Percentiles rank a stretch among this genome's conserved stretches.
Evolutionary conservation across 2,113 vertebrate genomes (phyloP).

Genomic region (Bubo scandiacus): DNA sequence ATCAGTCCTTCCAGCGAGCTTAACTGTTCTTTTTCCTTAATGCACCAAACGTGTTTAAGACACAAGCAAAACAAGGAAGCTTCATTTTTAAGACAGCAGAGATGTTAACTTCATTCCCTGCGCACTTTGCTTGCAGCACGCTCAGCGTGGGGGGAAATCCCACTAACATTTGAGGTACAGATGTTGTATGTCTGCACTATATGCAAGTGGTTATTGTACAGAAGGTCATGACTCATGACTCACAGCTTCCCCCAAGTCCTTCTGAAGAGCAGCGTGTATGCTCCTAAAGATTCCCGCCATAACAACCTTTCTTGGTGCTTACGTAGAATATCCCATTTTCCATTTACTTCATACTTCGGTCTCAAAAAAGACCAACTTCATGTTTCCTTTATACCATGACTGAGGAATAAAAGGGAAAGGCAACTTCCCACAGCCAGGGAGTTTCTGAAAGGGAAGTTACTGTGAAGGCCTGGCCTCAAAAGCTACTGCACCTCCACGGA

Average conservation of each 20-base stretch:
- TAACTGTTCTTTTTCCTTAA: neutral
- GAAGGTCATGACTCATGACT: neutral
- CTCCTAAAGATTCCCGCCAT: neutral
- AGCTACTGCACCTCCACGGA: accelerated
- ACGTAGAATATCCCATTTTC: neutral
- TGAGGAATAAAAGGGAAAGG: neutral
- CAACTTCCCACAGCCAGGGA: neutral
- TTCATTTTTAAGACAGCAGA: neutral
- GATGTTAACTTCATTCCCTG: neutral
- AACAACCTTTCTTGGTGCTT: neutral
- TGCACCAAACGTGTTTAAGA: neutral
- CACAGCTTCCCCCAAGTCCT: neutral
- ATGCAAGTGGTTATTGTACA: accelerated
- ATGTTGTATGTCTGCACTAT: accelerated
- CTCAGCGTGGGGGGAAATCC: accelerated
- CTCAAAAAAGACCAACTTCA: neutral
- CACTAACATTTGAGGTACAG: accelerated
- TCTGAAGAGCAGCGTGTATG: neutral
- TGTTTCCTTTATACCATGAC: neutral
- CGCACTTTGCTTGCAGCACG: neutral
- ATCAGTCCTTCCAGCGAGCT: neutral
- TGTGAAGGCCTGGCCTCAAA: neutral
- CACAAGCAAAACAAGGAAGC: neutral
- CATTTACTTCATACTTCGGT: neutral
- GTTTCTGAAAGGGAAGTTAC: neutral